Conservation (phyloP, 2,888 invertebrate species). For the Conops quadrifasciatus region DNA sequence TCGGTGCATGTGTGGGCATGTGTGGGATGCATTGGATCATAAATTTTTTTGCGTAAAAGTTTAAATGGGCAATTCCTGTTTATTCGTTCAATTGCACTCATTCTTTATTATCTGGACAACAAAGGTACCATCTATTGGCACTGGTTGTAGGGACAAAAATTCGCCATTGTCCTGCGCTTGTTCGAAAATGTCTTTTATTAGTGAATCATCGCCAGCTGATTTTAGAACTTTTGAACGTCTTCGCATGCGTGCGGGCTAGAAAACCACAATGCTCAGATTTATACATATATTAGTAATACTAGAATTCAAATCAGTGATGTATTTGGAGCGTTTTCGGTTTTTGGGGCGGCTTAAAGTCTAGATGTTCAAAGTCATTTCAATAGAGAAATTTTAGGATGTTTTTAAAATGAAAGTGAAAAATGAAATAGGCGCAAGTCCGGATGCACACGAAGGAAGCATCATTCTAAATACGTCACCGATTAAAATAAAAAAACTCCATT, state of each 20-base stretch:
- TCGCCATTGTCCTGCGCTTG: slow-evolving; percentile 41
- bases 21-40: too few relatives aligned
- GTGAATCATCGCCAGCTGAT: slow-evolving; percentile 37
- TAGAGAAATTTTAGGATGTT: too few relatives aligned
- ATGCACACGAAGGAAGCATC: not conserved
- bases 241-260: slow-evolving; percentile 32
- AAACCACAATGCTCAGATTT: not conserved
- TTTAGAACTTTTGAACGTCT: slow-evolving; percentile 27
- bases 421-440: too few relatives aligned
- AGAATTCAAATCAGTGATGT: not conserved
- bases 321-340: too few relatives aligned
- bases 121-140: slow-evolving; percentile 44
- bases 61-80: not conserved
- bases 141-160: slow-evolving; percentile 44
- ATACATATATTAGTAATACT: too few relatives aligned
- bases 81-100: not conserved
- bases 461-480: not conserved
- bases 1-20: too few relatives aligned
- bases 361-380: too few relatives aligned
- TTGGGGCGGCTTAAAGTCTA: too few relatives aligned
- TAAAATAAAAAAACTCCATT: too few relatives aligned
- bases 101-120: slow-evolving; percentile 35
- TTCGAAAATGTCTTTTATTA: slow-evolving; percentile 42
- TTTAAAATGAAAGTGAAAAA: too few relatives aligned
- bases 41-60: not conserved